Conservation (phyloP, 2,888 invertebrate species). For the Lymantria monacha region DNA sequence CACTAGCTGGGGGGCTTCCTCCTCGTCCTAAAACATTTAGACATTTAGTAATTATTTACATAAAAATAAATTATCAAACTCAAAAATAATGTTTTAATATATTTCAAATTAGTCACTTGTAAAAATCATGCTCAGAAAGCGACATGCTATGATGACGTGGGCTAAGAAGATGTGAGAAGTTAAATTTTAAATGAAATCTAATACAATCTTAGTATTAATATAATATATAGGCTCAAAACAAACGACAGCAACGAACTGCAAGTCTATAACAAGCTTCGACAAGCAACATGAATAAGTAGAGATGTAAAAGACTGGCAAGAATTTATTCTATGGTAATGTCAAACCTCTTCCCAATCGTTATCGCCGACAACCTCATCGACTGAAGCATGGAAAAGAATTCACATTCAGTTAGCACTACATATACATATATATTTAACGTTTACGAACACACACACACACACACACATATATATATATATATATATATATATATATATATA, state of each 20-base stretch:
- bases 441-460: no score
- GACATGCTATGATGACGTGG: constrained; percentile 34
- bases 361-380: constrained; percentile 74
- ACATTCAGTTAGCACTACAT: constrained; percentile 24
- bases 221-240: constrained; percentile 24
- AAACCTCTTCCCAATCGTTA: constrained; percentile 73
- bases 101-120: constrained; percentile 11
- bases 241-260: constrained; percentile 45
- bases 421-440: background rate
- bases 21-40: constrained; percentile 29
- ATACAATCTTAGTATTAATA: constrained; percentile 9
- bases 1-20: constrained; percentile 38
- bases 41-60: constrained; percentile 2
- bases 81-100: background rate
- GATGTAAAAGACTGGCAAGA: constrained; percentile 29
- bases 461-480: no score
- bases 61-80: background rate
- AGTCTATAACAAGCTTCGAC: constrained; percentile 43
- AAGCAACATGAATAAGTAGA: constrained; percentile 34
- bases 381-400: constrained; percentile 71
- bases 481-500: no score
- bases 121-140: constrained; percentile 28
- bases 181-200: background rate
- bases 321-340: constrained; percentile 48
- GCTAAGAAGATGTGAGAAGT: constrained; percentile 14